These are phyloP conservation scores for Eubasilissa splendida DNA, from an alignment of 2,888 invertebrate genomes.

Conservation along the genomic window DNA sequence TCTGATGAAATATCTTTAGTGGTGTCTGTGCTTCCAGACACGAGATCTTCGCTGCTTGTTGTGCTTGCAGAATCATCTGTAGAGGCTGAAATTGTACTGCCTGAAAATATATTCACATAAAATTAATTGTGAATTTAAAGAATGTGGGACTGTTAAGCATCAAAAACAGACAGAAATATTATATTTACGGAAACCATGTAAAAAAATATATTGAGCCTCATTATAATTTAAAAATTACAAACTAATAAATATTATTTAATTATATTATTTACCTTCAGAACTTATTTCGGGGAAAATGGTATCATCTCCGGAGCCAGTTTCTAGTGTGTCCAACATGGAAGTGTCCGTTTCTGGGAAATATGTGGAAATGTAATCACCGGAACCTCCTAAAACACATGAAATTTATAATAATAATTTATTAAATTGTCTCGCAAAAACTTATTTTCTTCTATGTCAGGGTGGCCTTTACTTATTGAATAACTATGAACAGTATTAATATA, in stretches of 20 bases:
- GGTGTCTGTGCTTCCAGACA: conserved; percentile 18
- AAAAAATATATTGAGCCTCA: too few species aligned
- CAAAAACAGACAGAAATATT: too few species aligned
- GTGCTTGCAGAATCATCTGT: conserved; percentile 62
- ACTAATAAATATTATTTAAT: too few species aligned
- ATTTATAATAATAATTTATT: too few species aligned
- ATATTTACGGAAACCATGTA: too few species aligned
- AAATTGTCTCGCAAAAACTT: too few species aligned
- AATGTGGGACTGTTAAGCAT: too few species aligned
- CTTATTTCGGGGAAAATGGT: conserved; percentile 14
- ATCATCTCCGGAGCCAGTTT: conserved; percentile 53
- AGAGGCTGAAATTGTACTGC: conserved; percentile 42
- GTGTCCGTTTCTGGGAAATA: conserved; percentile 19
- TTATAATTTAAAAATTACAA: too few species aligned
- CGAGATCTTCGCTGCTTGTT: conserved; percentile 66
- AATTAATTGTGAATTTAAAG: too few species aligned
- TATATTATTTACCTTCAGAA: conserved; percentile 56
- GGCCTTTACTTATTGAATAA: too few species aligned
- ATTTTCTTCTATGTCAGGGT: too few species aligned
- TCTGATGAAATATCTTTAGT: conserved; percentile 36
- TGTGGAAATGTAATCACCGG: conserved; percentile 24
- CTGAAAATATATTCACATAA: conserved; percentile 1
- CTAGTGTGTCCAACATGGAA: not conserved
- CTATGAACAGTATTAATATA: too few species aligned
- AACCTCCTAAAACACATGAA: conserved; percentile 31